Evolutionary conservation across 2,113 vertebrate genomes (phyloP).

Genomic region (Hylia prasina): DNA sequence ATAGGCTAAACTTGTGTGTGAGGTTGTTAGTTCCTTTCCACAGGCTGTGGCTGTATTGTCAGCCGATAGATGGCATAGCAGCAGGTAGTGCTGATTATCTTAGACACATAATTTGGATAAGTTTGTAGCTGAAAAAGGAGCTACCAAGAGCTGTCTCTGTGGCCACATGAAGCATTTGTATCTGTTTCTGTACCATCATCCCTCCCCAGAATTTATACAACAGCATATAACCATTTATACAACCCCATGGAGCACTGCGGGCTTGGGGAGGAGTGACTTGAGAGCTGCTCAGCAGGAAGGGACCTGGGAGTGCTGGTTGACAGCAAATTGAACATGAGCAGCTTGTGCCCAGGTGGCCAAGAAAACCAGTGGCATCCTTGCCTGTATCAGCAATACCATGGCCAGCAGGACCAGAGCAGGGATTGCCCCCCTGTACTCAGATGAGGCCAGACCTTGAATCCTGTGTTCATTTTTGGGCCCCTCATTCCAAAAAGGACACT

Average conservation of each 20-base stretch:
- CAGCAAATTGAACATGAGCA: background rate
- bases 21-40: background rate
- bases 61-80: background rate
- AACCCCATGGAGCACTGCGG: background rate
- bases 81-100: background rate
- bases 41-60: background rate
- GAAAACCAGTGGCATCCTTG: background rate
- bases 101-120: background rate
- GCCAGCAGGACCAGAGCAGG: background rate
- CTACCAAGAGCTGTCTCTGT: background rate
- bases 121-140: background rate
- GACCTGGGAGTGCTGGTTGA: background rate
- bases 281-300: background rate
- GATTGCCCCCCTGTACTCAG: background rate
- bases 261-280: background rate
- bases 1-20: background rate
- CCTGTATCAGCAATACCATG: background rate
- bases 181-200: background rate
- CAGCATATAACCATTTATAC: background rate
- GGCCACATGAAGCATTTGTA: background rate
- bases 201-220: background rate
- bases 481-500: background rate
- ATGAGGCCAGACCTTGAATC: background rate
- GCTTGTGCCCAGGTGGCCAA: background rate
- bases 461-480: background rate